Evolutionary conservation across 2,113 vertebrate genomes (phyloP).

Genomic region (Phoenicopterus ruber): DNA sequence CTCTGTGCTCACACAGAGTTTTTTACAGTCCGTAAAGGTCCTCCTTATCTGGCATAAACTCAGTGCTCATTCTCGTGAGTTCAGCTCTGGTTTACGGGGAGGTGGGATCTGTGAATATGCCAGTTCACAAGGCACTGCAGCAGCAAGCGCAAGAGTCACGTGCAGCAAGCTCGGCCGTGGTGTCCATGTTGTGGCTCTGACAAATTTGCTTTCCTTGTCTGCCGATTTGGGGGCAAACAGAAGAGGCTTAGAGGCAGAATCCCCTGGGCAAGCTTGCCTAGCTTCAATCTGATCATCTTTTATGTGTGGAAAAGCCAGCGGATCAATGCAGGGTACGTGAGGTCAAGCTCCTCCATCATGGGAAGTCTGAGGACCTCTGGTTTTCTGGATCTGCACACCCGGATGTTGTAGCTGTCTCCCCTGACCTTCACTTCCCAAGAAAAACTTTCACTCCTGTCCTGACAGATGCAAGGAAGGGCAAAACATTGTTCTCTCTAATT

Average conservation of each 20-base stretch:
- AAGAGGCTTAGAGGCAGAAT: background rate
- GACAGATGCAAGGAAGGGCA: background rate
- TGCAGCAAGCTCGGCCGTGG: background rate
- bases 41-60: background rate
- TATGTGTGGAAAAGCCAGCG: background rate
- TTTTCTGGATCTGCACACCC: background rate
- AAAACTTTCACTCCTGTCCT: background rate
- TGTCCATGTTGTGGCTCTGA: background rate
- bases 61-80: background rate
- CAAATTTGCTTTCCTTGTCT: background rate
- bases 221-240: background rate
- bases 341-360: background rate
- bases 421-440: background rate
- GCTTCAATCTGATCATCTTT: background rate
- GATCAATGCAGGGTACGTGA: background rate
- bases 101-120: background rate
- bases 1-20: background rate
- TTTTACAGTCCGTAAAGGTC: background rate
- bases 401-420: background rate
- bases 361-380: background rate
- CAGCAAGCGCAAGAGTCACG: accelerated
- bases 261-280: background rate
- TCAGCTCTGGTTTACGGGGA: background rate
- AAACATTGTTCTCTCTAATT: background rate
- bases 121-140: background rate